Base-by-base conservation (phyloP, 2,797 vertebrate genomes). In the Schizopygopsis pylzovi region DNA sequence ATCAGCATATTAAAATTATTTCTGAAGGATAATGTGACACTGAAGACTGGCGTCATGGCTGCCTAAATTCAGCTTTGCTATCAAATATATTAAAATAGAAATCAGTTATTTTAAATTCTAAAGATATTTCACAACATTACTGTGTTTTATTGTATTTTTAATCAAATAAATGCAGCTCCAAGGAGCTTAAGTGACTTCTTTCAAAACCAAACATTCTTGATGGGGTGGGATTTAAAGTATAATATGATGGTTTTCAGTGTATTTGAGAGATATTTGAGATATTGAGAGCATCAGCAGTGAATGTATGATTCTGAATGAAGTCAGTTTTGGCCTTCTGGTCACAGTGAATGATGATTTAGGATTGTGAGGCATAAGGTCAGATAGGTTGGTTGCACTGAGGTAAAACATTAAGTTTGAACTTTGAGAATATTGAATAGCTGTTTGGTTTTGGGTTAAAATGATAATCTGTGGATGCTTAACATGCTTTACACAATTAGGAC, bases 401-500 rank as follows among this genome's bases (percentile, higher is more conserved):
- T 52, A 47, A 33, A 52, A 18, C 72, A 7, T 22, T 43, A 54
- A 76, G 49, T 22, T 13, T 71, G 22, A 71, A n/a, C 9, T 7
- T n/a, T 72, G 22, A 72, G 22, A 72, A 43, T 71, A 37, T n/a
- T 54, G 18, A 76, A 54, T 76, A 8, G 22, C 54, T 41, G 25
- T 49, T 65, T 49, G 15, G 15, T 49, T 80, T 79, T 76, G 73
- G 16, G 73, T 63, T 25, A 28, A 79, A 18, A 79, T 61, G 13
- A 79, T 9, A 0, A 15, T 41, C 6, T 2, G 8, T 11, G 43
- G 22, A 47, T 15, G 20, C 28, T 54, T 76, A 37, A 75, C 7
- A 43, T 1, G n/a, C 33, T 71, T 56, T 20, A 82, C 67, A 43
- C 49, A 82, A 43, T 73, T 20, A 73, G 11, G 4, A 43, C 68